These are phyloP conservation scores for Phortica magna DNA, from an alignment of 2,888 invertebrate genomes.

Conservation along the genomic window DNA sequence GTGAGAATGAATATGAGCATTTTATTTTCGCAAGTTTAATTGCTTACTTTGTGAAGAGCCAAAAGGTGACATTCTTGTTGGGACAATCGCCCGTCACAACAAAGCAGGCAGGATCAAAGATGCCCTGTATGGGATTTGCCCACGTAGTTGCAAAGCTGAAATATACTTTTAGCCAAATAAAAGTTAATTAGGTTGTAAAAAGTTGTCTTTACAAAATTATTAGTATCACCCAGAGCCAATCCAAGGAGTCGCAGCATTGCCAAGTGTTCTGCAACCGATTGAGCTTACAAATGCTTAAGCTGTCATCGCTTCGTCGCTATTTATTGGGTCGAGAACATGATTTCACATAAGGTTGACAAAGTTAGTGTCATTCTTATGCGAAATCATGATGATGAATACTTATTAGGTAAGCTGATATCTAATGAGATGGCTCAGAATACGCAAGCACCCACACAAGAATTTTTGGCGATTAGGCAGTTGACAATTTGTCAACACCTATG, in stretches of 20 bases:
- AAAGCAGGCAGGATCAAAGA: conserved; percentile 62
- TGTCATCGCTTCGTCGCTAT: neutral
- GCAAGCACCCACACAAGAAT: neutral
- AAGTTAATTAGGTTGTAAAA: neutral
- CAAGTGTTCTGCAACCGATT: neutral
- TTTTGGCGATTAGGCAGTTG: neutral
- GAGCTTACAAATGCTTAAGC: conserved; percentile 4
- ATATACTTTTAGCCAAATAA: neutral
- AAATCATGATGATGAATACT: too few species aligned
- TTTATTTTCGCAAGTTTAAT: neutral
- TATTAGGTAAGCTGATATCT: neutral
- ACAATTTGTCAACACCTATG: too few species aligned
- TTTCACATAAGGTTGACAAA: too few species aligned
- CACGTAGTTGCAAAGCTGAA: neutral
- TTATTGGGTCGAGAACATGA: neutral
- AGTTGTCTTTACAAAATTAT: neutral
- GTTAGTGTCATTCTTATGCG: too few species aligned
- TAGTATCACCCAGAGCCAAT: neutral
- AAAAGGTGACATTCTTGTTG: conserved; percentile 82
- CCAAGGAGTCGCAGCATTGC: neutral
- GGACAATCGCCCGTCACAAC: conserved; percentile 78
- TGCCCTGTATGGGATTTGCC: conserved; percentile 58
- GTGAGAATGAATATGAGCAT: conserved; percentile 26
- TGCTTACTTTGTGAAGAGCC: conserved; percentile 82
- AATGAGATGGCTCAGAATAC: neutral